Conservation (phyloP, 2,888 invertebrate species). For the Perithous albicinctus region DNA sequence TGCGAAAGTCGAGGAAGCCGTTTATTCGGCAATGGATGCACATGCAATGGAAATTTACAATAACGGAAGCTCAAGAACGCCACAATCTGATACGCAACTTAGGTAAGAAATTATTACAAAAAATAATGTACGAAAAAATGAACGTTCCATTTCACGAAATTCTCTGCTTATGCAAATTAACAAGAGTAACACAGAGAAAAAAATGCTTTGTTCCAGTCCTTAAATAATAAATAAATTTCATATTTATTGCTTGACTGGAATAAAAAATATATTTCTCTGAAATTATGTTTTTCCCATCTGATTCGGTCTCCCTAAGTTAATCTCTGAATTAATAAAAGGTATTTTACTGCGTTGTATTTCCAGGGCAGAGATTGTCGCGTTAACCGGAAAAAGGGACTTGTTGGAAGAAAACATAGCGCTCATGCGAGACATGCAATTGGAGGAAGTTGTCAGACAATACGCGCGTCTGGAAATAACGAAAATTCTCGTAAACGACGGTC, state of each 20-base stretch:
- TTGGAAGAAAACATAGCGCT: constrained; percentile 77
- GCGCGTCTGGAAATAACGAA: constrained; percentile 75
- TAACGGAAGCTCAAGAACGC: constrained; percentile 69
- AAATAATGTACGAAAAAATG: too few species aligned
- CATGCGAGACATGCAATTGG: constrained; percentile 74
- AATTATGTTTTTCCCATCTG: too few species aligned
- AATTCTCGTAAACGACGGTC: constrained; percentile 76
- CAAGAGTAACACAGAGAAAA: too few species aligned
- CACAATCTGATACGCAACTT: constrained; percentile 72
- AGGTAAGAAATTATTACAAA: constrained; percentile 67
- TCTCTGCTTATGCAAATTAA: too few species aligned
- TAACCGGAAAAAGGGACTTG: constrained; percentile 76
- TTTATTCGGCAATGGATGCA: constrained; percentile 65
- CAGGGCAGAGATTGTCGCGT: constrained; percentile 77
- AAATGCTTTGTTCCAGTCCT: too few species aligned
- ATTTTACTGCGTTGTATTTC: neutral
- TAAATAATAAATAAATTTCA: too few species aligned
- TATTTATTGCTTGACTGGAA: too few species aligned
- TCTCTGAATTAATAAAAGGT: constrained; percentile 18
- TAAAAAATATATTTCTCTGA: too few species aligned
- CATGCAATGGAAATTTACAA: constrained; percentile 72
- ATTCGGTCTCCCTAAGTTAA: too few species aligned
- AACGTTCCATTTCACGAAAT: too few species aligned
- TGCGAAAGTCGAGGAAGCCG: constrained; percentile 70
- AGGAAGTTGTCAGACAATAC: constrained; percentile 73